Conservation (phyloP, 2,888 invertebrate species). For the Mycalesis mineus region DNA sequence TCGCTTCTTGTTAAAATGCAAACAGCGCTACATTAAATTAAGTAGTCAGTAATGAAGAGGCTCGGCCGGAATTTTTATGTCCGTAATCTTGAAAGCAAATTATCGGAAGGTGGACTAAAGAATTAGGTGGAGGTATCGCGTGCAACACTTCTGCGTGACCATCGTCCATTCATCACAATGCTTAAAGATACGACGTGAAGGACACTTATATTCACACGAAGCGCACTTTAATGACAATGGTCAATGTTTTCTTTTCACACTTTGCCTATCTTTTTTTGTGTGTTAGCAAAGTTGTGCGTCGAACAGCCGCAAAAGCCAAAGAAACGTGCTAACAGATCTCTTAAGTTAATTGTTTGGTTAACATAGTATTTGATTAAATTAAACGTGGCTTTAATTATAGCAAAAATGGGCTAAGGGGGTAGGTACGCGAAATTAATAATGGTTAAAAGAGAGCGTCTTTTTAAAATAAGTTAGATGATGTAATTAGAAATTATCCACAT, state of each 20-base stretch:
- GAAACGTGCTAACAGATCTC: no score
- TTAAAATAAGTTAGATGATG: no score
- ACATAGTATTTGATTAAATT: no score
- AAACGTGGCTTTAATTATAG: no score
- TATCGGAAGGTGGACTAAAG: conserved; percentile 50
- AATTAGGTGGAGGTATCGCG: conserved; percentile 49
- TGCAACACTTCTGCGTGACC: conserved; percentile 57
- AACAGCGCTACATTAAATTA: conserved; percentile 44
- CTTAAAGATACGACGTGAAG: conserved; percentile 57
- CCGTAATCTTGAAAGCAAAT: conserved; percentile 50
- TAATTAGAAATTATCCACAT: no score
- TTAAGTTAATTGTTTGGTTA: no score
- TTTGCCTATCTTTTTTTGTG: neutral
- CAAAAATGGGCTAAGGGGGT: no score
- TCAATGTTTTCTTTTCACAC: conserved; percentile 16
- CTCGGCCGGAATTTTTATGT: conserved; percentile 55
- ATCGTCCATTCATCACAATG: conserved; percentile 57
- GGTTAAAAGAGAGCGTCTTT: no score
- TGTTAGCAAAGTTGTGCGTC: neutral
- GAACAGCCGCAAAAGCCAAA: neutral
- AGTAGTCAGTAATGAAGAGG: conserved; percentile 51
- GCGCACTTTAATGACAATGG: conserved; percentile 27
- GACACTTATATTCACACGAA: conserved; percentile 61
- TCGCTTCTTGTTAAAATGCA: conserved; percentile 18
- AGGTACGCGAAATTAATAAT: no score